Evolutionary conservation across 2,797 vertebrate genomes (phyloP), one percentile per base, ranked within the genome.

Genomic region (Nothura maculosa): DNA sequence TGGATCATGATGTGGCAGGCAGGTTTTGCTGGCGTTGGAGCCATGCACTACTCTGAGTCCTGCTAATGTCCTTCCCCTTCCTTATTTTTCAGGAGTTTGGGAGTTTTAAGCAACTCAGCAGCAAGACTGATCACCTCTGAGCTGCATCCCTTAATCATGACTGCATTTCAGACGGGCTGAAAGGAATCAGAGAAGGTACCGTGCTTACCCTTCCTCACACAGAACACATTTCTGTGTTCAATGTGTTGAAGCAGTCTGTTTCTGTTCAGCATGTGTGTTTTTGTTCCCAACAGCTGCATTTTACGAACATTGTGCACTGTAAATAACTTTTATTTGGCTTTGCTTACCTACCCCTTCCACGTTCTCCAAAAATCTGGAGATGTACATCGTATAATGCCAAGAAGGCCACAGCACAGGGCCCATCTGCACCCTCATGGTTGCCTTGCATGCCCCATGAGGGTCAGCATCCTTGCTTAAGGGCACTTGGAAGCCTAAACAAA

Each of bases 101-200:
- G 95, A 97, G 67, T 90, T 96, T 96, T 94, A 95, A 83, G 52
- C 82, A 94, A 78, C 92, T 95, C 96, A 68, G 34, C 87, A 94
- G 92, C 91, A 88, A 93, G 89, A 92, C 94, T 92, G 81, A 67
- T 75, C 93, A 96, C 89, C 95, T 94, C 60, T 94, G 96, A 83
- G 84, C 97, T 97, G 77, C 91, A 79, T 81, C 95, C 83, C 91
- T 96, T 97, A 98, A 98, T 98, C 97, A 98, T 98, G 98, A 98
- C 97, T 97, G 81, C 97, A 97, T 98, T 98, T 98, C 98, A 98
- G 97, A 98, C 97, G 98, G 96, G 97, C 97, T 98, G 97, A 98
- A 98, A 97, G 89, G 91, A 97, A 92, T 93, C 97, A 95, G 85
- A 96, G 64, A 97, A 98, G 98, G 98, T 98, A 98, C 75, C 0